These are phyloP conservation scores for Nilaparvata lugens DNA, from an alignment of 1,140 invertebrate genomes.

Conservation along the genomic window DNA sequence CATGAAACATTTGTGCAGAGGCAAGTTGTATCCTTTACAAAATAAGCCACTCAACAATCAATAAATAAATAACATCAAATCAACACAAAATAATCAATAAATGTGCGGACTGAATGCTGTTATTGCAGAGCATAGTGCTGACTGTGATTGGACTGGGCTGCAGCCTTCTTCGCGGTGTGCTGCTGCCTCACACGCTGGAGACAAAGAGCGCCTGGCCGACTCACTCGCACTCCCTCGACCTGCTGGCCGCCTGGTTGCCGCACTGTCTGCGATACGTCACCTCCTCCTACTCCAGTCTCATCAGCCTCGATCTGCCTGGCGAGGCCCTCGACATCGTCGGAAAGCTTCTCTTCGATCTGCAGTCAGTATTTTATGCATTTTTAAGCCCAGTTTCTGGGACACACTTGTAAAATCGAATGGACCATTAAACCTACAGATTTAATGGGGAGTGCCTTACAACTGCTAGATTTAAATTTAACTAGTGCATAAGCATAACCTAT, in stretches of 20 bases:
- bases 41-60: no score
- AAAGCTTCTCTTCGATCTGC: slow-evolving; percentile 75
- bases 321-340: slow-evolving; percentile 76
- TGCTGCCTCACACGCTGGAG: slow-evolving; percentile 48
- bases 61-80: no score
- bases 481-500: no score
- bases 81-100: no score
- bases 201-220: slow-evolving; percentile 34
- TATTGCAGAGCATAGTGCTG: slow-evolving; percentile 37
- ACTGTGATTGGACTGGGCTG: slow-evolving; percentile 55
- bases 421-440: no score
- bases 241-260: slow-evolving; percentile 61
- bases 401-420: no score
- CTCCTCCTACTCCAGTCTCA: slow-evolving; percentile 55
- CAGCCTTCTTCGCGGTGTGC: slow-evolving; percentile 50
- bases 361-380: slow-evolving; percentile 37
- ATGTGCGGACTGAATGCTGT: no score
- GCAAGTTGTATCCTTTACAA: no score
- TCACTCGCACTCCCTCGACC: slow-evolving; percentile 29
- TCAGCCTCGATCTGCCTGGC: slow-evolving; percentile 66
- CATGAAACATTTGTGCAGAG: no score
- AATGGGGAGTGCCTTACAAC: no score
- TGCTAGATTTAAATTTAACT: no score
- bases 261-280: slow-evolving; percentile 65
- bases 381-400: no score